phyloP scores from a whole-genome alignment of 1,140 invertebrate genomes.

The Neodiprion lecontei region DNA sequence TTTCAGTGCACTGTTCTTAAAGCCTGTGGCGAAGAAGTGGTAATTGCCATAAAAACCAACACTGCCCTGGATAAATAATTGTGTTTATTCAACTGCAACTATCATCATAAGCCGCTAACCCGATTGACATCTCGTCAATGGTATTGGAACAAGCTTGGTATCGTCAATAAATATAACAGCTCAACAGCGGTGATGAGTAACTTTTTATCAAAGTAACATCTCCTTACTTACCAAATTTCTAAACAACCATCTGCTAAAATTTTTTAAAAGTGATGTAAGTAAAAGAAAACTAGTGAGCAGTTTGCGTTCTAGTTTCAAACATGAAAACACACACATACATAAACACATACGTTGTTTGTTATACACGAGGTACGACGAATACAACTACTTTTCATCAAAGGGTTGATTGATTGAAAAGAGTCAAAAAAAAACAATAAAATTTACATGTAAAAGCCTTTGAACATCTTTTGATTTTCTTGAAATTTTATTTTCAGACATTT shows the following conservation, averaged over 20 bases:
- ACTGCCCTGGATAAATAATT: slow-evolving; percentile 91
- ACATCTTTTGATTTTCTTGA: slow-evolving; percentile 50
- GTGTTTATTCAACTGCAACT: slow-evolving; percentile 57
- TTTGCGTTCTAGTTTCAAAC: slow-evolving; percentile 46
- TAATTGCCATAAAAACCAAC: slow-evolving; percentile 93
- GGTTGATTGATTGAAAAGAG: slow-evolving; percentile 54
- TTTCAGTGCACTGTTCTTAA: slow-evolving; percentile 89
- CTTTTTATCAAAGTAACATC: slow-evolving; percentile 44
- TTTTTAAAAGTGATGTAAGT: slow-evolving; percentile 46
- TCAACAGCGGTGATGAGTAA: slow-evolving; percentile 26
- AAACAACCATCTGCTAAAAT: slow-evolving; percentile 31
- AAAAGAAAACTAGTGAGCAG: slow-evolving; percentile 43
- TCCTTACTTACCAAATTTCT: slow-evolving; percentile 47
- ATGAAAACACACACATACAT: slow-evolving; percentile 30
- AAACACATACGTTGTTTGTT: slow-evolving; percentile 57
- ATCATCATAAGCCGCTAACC: slow-evolving; percentile 55
- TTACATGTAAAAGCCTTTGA: slow-evolving; percentile 50
- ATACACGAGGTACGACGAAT: slow-evolving; percentile 52
- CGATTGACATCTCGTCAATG: slow-evolving; percentile 58
- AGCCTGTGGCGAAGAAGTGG: slow-evolving; percentile 90
- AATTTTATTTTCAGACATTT: slow-evolving; percentile 35
- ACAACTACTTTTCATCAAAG: slow-evolving; percentile 54
- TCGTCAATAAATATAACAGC: background rate
- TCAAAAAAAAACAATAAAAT: slow-evolving; percentile 43
- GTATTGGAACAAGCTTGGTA: slow-evolving; percentile 29